phyloP scores from a whole-genome alignment of 2,113 vertebrate species.

The Dermatemys mawii region DNA sequence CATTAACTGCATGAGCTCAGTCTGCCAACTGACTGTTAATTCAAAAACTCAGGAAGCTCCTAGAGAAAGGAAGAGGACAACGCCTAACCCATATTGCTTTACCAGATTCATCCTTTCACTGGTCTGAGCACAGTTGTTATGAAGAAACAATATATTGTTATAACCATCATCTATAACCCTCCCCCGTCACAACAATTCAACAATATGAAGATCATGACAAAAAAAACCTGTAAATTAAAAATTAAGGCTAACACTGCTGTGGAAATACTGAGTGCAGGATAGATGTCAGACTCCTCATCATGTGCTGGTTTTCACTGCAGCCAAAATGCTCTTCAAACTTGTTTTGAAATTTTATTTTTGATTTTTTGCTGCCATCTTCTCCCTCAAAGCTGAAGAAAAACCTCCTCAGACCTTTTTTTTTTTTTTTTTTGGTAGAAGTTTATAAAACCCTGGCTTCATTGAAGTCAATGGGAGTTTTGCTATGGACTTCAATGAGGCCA shows the following conservation, averaged over 20 bases:
- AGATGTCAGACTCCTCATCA: neutral
- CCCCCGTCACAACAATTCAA: neutral
- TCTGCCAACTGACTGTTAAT: conserved; percentile 16
- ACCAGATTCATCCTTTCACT: neutral
- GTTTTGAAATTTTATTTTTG: neutral
- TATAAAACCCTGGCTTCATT: neutral
- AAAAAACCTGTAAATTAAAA: neutral
- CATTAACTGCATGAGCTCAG: conserved; percentile 18
- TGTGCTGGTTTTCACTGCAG: neutral
- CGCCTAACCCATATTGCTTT: conserved; percentile 3
- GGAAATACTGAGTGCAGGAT: neutral
- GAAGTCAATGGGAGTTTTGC: neutral
- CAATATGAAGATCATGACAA: neutral
- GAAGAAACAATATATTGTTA: neutral
- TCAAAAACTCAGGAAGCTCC: conserved; percentile 40
- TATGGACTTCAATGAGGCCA: too few species aligned
- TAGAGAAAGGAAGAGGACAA: conserved; percentile 19
- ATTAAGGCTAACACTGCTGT: neutral
- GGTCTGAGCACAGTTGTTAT: neutral
- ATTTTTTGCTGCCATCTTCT: neutral
- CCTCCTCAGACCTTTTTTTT: neutral
- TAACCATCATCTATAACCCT: neutral
- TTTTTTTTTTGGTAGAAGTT: neutral
- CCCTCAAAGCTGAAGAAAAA: neutral
- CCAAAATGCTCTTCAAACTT: neutral